Base-by-base conservation (phyloP, 2,797 vertebrate species). In the Darevskia nairensis region DNA sequence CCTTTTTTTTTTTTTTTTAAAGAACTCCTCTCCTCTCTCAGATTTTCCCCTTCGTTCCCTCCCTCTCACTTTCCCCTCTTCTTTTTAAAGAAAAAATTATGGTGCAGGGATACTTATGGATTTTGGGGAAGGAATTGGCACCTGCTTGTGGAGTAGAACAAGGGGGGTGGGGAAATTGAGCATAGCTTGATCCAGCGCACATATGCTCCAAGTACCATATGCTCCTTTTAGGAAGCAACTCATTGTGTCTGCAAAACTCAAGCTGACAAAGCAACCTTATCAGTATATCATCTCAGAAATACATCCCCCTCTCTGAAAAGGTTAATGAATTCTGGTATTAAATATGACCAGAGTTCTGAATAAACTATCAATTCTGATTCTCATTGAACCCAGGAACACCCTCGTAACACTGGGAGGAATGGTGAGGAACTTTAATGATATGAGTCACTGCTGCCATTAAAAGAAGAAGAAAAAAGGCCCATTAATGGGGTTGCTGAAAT, bases 281-380 rank as follows among this genome's bases (percentile, higher is more conserved):
- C 81, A 91, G 13, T 55, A 55, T 79, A 11, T 61, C 85, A 88
- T 55, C 90, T 89, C 87, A 44, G 84, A 92, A n/a, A 11, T 71
- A 29, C 11, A 13, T 32, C n/a, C n/a, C 93, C 90, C 93, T 94
- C 92, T 91, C 93, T 92, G 89, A 76, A 95, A 96, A 96, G 92
- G 92, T 95, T 94, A 96, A 93, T 94, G 88, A 93, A 96, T 95
- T 94, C 93, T 85, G 88, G 78, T 86, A 94, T 92, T 93, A 95
- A 94, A 87, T 87, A 94, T 89, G 89, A 94, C 87, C 91, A 93
- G 90, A 89, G 71, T 32, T 90, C 91, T 92, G 93, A 94, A 94
- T 88, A 82, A 92, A 92, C 87, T 82, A 93, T 91, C 93, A 90
- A 94, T 91, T 93, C 77, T 89, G 83, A 91, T 89, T 92, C 89